These are phyloP conservation scores for Euclidia mi DNA, from an alignment of 2,888 invertebrate genomes.

Conservation along the genomic window DNA sequence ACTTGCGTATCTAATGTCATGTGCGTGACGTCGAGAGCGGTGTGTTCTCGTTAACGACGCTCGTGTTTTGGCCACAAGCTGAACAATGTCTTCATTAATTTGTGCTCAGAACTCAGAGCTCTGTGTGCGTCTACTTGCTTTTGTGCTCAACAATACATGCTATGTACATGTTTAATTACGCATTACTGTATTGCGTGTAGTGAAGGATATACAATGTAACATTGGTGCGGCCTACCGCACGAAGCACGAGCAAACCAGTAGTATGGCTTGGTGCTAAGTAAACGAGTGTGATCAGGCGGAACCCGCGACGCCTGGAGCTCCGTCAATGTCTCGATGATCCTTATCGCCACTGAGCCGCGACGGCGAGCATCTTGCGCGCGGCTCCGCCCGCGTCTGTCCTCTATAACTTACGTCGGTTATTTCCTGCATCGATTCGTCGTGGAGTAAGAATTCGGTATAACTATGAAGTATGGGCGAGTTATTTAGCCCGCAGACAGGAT, in stretches of 20 bases:
- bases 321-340: neutral
- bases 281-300: neutral
- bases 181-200: conserved; percentile 1
- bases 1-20: too few species aligned
- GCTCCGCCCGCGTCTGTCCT: too few species aligned
- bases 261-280: neutral
- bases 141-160: conserved; percentile 4
- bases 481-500: conserved; percentile 9
- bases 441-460: neutral
- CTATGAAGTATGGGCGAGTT: neutral
- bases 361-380: neutral
- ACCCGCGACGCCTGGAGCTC: neutral
- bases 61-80: neutral
- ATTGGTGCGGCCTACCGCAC: neutral
- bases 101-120: neutral
- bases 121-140: neutral
- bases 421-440: neutral
- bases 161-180: neutral
- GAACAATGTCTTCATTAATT: conserved; percentile 11
- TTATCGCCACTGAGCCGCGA: neutral
- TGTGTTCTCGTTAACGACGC: neutral
- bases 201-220: neutral
- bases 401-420: too few species aligned
- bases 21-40: too few species aligned
- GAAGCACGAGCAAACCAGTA: neutral